Evolutionary conservation across 2,113 vertebrate genomes (phyloP), one percentile per base, ranked within the genome.

Genomic region (Prietella phreatophila): DNA sequence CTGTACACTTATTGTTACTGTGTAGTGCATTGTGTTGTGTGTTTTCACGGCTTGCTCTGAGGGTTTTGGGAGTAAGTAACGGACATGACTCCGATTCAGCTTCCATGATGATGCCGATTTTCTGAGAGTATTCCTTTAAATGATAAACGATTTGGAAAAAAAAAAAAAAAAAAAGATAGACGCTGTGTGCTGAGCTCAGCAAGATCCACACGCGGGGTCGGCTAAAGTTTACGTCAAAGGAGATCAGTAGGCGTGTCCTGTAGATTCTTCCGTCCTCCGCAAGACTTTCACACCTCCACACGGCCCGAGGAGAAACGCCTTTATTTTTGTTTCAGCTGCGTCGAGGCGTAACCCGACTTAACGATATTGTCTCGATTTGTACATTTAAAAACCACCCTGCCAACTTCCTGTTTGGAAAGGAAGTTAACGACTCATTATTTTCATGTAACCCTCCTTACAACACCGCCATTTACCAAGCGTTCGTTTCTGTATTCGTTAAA

Each of bases 1-100:
- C 81, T 87, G 81, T 87, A 47, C 61, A 14, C 30, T 75, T 63
- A 36, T 87, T 83, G 36, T 75, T 75, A 50, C 79, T 73, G 65
- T 83, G 61, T 83, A 39, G 53, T 9, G 60, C n/a, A 83, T 75
- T 82, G 79, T 75, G 79, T 75, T 78, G 75, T 75, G 75, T 85
- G 42, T 86, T 79, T 78, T 63, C 33, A 61, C 80, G 71, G 39
- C 39, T 76, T 61, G 58, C 42, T 39, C 30, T 42, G 69, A 58
- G 30, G 39, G 56, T 50, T 75, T 75, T 53, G 36, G 19, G 22
- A 8, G 69, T 61, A 56, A 33, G 22, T 79, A 33, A 78, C 17
- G 33, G 39, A 63, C 13, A 14, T 2, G 2, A 53, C 11, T 55
- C 11, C 53, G 13, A 14, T 14, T 61, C 25, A 9, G 60, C 27